Base-by-base conservation (phyloP, 2,888 invertebrate genomes). In the Eupeodes luniger region DNA sequence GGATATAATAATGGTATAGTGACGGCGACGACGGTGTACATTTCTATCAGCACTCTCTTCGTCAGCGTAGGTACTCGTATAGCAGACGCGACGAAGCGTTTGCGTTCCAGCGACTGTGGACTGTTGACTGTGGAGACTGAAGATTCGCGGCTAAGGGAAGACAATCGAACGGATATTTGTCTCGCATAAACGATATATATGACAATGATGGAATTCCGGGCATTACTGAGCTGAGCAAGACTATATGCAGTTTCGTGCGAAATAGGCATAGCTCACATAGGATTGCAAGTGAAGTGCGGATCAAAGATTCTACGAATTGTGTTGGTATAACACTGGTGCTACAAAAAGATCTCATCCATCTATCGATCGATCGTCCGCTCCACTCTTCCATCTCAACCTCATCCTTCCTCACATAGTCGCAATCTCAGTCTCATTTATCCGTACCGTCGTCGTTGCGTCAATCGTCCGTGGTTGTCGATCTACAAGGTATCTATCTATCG, bases 211-310 rank as follows among this genome's bases (percentile, higher is more conserved):
- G 78, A 75, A 86, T 86, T 78, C 82, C 82, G 69, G 47, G 74
- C 78, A 85, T 82, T 82, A 51, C 74, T 74, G 40, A 5, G 40
- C 40, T 7, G 40, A 40, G 40, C 16, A 40, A 57, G 62, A 34
- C 67, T 78, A 27, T 81, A 77, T 77, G 81, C 72, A 77, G 66
- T 78, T 86, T 86, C 85, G 85, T 86, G 85, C 85, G 82, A 86
- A 86, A 82, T 86, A 82, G 82, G 34, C 77, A 86, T 86, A 78
- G 67, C 85, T 86, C 66, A 78, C 85, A 69, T 78, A 61, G 70
- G 49, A 55, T 40, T 51, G 62, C 51, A 57, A 72, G 51, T 51
- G 49, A 69, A 81, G 72, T 72, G 66, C 55, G 53, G 75, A 75
- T 76, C 69, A 55, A 57, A 57, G 81, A 81, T 85, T 85, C 84